Evolutionary conservation across 1,140 invertebrate species (phyloP), one percentile per base, ranked within the genome.

Genomic region (Oncopodura yosiiana): DNA sequence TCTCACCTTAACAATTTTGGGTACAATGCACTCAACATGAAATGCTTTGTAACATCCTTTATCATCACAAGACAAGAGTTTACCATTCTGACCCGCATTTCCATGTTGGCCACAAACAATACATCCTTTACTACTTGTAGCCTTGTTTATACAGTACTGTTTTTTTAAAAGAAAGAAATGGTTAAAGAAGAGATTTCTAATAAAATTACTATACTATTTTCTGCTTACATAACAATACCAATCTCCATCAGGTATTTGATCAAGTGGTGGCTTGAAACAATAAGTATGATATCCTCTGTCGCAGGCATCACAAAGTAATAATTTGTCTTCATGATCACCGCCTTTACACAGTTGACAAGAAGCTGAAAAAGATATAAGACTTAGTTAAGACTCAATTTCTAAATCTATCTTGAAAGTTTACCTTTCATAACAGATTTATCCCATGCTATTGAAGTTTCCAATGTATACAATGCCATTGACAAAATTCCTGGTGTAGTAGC

Each of bases 371-470:
- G 42, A 38, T 12, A 58, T 19, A 14, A 36, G 12, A 30, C 16
- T 39, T 21, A 45, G 16, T n/a, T 30, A 9, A n/a, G 16, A 36
- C 16, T 37, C n/a, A 50, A 59, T 4, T 30, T 18, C 14, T n/a
- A 16, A 6, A 30, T 12, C n/a, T n/a, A n/a, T n/a, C n/a, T n/a
- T n/a, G 21, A 24, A 70, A 87, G 82, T 79, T 94, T 89, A 75
- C 92, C 92, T 81, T 95, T 94, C 93, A 97, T 96, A 66, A 95
- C 93, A 73, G 89, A 94, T 73, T 95, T 96, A 73, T 97, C 93
- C 93, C 93, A 96, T 23, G 92, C 90, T 64, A 96, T 90, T 66
- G 83, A 88, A 18, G 83, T 82, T 67, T 94, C 91, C 23, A 97
- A 76, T 61, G 88, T 84, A 64, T 89, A 86, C 34, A 94, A 74